Evolutionary conservation across 2,797 vertebrate species (phyloP).

Genomic region (Neosilurus hyrtlii): DNA sequence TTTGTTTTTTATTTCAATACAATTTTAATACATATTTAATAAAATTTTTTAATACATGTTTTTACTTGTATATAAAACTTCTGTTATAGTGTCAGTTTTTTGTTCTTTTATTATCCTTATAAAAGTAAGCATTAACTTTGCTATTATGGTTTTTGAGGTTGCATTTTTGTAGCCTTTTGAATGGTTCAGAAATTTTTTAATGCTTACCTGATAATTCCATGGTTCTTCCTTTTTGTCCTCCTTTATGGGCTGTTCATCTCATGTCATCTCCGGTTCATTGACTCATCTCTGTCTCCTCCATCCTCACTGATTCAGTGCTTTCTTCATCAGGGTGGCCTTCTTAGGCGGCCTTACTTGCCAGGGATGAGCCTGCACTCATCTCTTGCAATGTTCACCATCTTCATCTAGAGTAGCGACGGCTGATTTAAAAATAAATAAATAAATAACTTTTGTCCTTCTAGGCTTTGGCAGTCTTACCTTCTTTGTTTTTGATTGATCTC

Average conservation of each 20-base stretch:
- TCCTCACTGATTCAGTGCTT: conserved; percentile 64
- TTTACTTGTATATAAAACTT: not conserved
- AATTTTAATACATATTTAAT: conserved; percentile 34
- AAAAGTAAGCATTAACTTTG: conserved; percentile 2
- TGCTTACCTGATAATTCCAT: conserved; percentile 50
- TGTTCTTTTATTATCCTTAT: not conserved
- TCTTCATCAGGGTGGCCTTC: conserved; percentile 51
- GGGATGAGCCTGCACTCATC: conserved; percentile 68
- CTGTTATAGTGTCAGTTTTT: not conserved
- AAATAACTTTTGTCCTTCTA: conserved; percentile 64
- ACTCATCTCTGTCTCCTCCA: conserved; percentile 57
- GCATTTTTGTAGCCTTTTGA: conserved; percentile 10
- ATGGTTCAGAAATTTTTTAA: conserved; percentile 36
- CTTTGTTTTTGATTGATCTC: conserved; percentile 97
- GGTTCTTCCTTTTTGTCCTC: conserved; percentile 53
- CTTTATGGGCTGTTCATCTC: conserved; percentile 51
- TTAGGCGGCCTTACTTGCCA: conserved; percentile 53
- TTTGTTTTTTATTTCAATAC: conserved; percentile 33
- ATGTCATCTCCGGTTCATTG: conserved; percentile 45
- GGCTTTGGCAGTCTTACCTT: conserved; percentile 77
- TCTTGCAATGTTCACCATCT: conserved; percentile 71
- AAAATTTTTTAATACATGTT: conserved; percentile 6
- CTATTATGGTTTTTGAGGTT: conserved; percentile 29
- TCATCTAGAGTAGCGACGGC: conserved; percentile 65
- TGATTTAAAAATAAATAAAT: conserved; percentile 22